A percentile compares a stretch with the other conserved stretches of the same genome.
Evolutionary conservation across 2,113 vertebrate species (phyloP).

Genomic region (Rhinichthys klamathensis): DNA sequence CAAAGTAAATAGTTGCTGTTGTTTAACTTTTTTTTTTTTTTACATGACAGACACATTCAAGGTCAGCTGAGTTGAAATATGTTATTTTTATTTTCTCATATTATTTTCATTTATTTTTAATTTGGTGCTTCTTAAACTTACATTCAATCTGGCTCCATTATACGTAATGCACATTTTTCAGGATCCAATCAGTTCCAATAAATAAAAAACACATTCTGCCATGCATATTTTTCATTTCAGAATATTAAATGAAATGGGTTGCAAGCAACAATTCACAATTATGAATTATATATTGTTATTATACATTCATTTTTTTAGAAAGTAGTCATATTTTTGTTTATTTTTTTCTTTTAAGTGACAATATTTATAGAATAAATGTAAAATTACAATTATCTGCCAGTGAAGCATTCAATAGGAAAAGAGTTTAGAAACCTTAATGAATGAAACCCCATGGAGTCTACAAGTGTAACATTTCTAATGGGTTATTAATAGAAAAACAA

Average conservation of each 20-base stretch:
- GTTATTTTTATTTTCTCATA: no score
- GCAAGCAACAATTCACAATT: not conserved
- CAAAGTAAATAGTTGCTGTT: not conserved
- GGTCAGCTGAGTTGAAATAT: no score
- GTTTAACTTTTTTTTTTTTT: not conserved
- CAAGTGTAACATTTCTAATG: not conserved
- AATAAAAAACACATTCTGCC: not conserved
- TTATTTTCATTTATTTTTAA: not conserved
- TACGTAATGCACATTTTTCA: not conserved
- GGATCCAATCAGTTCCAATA: not conserved
- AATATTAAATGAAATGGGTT: slow-evolving; percentile 5
- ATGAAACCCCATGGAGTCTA: not conserved
- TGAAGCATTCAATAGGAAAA: not conserved
- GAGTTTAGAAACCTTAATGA: not conserved
- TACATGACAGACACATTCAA: not conserved
- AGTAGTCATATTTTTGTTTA: not conserved
- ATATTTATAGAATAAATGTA: not conserved
- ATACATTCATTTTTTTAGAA: not conserved
- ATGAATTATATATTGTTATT: not conserved
- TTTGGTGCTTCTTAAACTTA: not conserved
- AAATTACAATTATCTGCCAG: not conserved
- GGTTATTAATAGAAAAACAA: not conserved
- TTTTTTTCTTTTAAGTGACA: not conserved
- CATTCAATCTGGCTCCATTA: not conserved
- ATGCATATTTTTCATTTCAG: not conserved